Evolutionary conservation across 2,113 vertebrate species (phyloP).

Genomic region (Python bivittatus): DNA sequence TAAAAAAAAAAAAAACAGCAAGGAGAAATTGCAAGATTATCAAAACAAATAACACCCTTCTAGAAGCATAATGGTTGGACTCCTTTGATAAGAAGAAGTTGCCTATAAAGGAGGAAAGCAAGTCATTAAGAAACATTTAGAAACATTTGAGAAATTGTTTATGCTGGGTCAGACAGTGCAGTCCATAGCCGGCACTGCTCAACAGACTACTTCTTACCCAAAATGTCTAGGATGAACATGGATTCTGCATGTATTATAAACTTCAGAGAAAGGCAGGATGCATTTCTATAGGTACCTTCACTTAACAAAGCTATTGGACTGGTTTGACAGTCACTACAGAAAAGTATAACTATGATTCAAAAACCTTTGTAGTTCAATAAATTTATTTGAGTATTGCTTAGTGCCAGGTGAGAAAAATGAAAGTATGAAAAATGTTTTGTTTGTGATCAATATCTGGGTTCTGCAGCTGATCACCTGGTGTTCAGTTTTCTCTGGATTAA

Average conservation of each 20-base stretch:
- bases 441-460: conserved; percentile 2
- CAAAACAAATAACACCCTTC: neutral
- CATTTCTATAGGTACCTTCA: neutral
- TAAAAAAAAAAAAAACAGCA: neutral
- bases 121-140: neutral
- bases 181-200: neutral
- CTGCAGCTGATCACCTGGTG: neutral
- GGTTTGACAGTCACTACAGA: neutral
- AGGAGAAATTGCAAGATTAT: neutral
- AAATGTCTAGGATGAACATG: neutral
- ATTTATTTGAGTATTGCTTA: neutral
- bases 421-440: neutral
- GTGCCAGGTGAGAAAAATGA: neutral
- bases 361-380: neutral
- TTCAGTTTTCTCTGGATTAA: neutral
- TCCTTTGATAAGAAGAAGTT: neutral
- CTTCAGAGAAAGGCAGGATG: neutral
- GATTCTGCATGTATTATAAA: neutral
- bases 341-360: neutral
- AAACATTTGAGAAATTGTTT: neutral
- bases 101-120: neutral
- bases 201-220: neutral
- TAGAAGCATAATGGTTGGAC: neutral
- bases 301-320: neutral
- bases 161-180: neutral